Evolutionary conservation across 1,140 invertebrate genomes (phyloP).

Genomic region (Manduca sexta): DNA sequence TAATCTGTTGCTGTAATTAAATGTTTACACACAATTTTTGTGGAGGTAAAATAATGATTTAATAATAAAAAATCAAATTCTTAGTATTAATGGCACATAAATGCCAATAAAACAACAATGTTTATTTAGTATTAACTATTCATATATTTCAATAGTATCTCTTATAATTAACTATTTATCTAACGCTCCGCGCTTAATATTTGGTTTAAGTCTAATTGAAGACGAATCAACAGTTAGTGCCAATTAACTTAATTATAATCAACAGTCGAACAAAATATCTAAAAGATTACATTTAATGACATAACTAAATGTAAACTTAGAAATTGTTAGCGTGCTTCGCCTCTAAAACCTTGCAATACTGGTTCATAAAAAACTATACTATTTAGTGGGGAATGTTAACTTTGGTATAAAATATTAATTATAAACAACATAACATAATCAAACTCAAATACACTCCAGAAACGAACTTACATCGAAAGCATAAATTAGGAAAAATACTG

Average conservation of each 20-base stretch:
- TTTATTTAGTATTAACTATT: conserved; percentile 70
- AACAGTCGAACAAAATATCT: conserved; percentile 64
- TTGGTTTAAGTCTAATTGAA: conserved; percentile 69
- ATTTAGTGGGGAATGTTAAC: conserved; percentile 72
- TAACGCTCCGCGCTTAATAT: conserved; percentile 69
- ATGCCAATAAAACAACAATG: conserved; percentile 57
- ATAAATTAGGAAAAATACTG: conserved; percentile 71
- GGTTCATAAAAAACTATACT: conserved; percentile 59
- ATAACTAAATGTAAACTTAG: conserved; percentile 67
- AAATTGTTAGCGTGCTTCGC: conserved; percentile 44
- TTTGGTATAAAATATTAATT: conserved; percentile 73
- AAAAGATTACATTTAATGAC: conserved; percentile 62
- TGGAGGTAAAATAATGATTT: too few relatives aligned
- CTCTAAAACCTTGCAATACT: conserved; percentile 48
- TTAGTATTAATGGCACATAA: background rate
- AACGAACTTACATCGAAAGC: conserved; percentile 58
- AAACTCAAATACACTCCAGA: conserved; percentile 62
- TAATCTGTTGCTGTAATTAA: too few relatives aligned
- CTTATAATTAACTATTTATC: conserved; percentile 64
- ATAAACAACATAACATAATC: conserved; percentile 69
- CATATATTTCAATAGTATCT: conserved; percentile 71
- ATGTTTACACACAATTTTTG: too few relatives aligned
- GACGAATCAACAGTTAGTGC: conserved; percentile 66
- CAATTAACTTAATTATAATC: conserved; percentile 50
- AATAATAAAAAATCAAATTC: too few relatives aligned